These are phyloP conservation scores for Asbolus verrucosus DNA, from an alignment of 1,140 invertebrate genomes.

Conservation along the genomic window DNA sequence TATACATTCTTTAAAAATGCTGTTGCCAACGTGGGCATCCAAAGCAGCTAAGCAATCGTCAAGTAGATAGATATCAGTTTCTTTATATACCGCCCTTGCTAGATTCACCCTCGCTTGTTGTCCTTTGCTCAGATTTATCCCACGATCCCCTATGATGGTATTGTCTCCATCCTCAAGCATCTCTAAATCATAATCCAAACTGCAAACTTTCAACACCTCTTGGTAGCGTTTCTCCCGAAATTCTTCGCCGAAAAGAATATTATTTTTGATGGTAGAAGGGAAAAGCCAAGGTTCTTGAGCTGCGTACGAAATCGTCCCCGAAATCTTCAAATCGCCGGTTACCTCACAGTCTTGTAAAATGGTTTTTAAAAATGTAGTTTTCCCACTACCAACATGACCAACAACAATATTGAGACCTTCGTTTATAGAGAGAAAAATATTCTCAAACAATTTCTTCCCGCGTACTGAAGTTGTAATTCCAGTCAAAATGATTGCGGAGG, in stretches of 20 bases:
- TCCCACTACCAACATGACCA: slow-evolving; percentile 84
- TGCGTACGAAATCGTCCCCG: slow-evolving; percentile 72
- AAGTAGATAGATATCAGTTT: slow-evolving; percentile 84
- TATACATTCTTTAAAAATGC: slow-evolving; percentile 79
- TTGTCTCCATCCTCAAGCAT: slow-evolving; percentile 77
- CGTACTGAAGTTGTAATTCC: slow-evolving; percentile 48
- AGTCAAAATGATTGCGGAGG: slow-evolving; percentile 50
- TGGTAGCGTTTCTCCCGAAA: slow-evolving; percentile 65
- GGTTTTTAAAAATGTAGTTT: slow-evolving; percentile 78
- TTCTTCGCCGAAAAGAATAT: slow-evolving; percentile 73
- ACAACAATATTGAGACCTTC: slow-evolving; percentile 76
- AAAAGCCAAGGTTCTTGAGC: slow-evolving; percentile 75
- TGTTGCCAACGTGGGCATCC: slow-evolving; percentile 76
- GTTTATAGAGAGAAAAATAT: slow-evolving; percentile 71
- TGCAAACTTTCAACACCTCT: slow-evolving; percentile 72
- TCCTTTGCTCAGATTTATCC: slow-evolving; percentile 87
- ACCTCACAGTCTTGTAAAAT: slow-evolving; percentile 76
- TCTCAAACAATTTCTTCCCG: slow-evolving; percentile 68
- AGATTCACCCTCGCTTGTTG: slow-evolving; percentile 91
- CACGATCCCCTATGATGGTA: slow-evolving; percentile 85
- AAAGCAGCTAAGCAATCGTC: slow-evolving; percentile 89
- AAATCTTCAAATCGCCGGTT: slow-evolving; percentile 52
- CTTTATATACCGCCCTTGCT: slow-evolving; percentile 82
- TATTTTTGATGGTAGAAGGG: slow-evolving; percentile 67
- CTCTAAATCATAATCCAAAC: slow-evolving; percentile 77